Evolutionary conservation across 2,888 invertebrate genomes (phyloP).

Genomic region (Zhuqinia jingwanae): DNA sequence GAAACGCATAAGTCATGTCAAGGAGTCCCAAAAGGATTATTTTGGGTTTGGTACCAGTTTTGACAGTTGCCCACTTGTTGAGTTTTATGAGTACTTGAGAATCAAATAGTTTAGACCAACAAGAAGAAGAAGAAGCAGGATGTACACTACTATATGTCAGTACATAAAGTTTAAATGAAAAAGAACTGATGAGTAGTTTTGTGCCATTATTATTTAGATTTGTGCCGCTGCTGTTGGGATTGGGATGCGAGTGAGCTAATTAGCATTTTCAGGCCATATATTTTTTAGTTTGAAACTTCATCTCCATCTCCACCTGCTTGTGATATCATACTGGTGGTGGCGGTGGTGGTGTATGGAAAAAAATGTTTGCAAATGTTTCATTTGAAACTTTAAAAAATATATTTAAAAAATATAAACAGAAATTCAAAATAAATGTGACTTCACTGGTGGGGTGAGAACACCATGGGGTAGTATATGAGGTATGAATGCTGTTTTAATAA

Average conservation of each 20-base stretch:
- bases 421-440: slow-evolving; percentile 37
- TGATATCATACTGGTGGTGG: no score
- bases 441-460: not conserved
- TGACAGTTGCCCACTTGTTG: slow-evolving; percentile 13
- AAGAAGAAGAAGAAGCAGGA: no score
- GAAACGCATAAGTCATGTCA: slow-evolving; percentile 41
- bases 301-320: no score
- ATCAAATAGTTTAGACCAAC: no score
- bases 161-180: no score
- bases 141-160: no score
- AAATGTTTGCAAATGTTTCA: no score
- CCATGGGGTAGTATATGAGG: no score
- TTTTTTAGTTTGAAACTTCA: not conserved
- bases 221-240: slow-evolving; percentile 12
- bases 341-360: no score
- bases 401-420: not conserved
- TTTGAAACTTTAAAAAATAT: not conserved
- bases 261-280: slow-evolving; percentile 52
- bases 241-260: not conserved
- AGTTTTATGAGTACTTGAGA: not conserved
- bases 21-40: not conserved
- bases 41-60: slow-evolving; percentile 63
- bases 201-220: not conserved
- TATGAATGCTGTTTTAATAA: no score
- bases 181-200: no score